Evolutionary conservation across 92 coral and sea anemone genomes (phyloP), one percentile per base, ranked within the genome.

Genomic region (Nematostella vectensis): DNA sequence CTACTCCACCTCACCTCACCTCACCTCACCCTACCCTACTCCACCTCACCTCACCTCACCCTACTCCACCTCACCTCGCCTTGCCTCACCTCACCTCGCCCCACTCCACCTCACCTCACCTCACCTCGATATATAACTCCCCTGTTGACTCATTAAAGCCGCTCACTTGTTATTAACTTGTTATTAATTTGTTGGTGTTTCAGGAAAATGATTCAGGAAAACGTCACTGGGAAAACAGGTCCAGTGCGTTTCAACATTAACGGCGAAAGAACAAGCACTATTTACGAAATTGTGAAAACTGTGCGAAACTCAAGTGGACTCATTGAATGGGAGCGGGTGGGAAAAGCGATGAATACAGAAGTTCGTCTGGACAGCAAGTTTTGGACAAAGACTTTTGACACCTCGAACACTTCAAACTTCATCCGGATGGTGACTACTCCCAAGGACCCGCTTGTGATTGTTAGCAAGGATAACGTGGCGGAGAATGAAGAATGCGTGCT

Each of bases 391-490:
- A 29, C 40, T 18, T n/a, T 25, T 1, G 51, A 53, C 37, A 40
- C 19, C 24, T 44, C 59, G 27, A 29, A 50, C 19, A 39, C 63
- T 3, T 25, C 61, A 31, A 29, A 56, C 1, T 11, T 55, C 24
- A 36, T 82, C 16, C 78, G 83, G 11, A 71, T 76, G 83, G 74
- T 71, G 21, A 67, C 72, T 0, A 57, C 67, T 4, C 77, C 67
- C 24, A 83, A 70, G 31, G 83, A 82, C 9, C 89, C 89, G 20
- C 57, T 76, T 28, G 51, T 79, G 4, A 61, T 77, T 21, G 58
- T 68, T n/a, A 60, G 76, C 12, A 52, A 47, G 12, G 72, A 57
- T 9, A 47, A 25, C 18, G 27, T 70, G 1, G 58, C 50, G 38
- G 61, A 47, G 1, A 68, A 62, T 54, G 78, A 70, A 19, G 58